Base-by-base conservation (phyloP, 2,888 invertebrate species). In the Atethmia centrago region DNA sequence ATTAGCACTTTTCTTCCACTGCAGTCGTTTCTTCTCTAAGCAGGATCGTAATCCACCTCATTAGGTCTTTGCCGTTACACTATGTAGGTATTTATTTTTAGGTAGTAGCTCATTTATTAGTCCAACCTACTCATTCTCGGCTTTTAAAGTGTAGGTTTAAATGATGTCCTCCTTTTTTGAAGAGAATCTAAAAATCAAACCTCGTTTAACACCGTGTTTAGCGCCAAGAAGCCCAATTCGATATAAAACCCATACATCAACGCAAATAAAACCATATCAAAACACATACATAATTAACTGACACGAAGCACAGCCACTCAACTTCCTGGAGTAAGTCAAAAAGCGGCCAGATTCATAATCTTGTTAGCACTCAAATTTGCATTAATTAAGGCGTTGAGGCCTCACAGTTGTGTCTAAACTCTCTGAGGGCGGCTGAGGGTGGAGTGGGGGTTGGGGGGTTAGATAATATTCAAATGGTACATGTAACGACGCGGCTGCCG, bases 401-500 rank as follows among this genome's bases (percentile, higher is more conserved):
- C 91, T 93, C 92, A 87, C 91, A 90, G 92, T 92, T 91, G 92
- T 92, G 91, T 94, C 94, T 95, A 94, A 95, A 94, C 94, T 94
- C 90, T 85, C 73, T 80, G 86, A 80, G 88, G 82, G 84, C 77
- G 84, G 83, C 66, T 61, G 83, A 86, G 78, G 85, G 71, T 25
- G 40, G 82, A 75, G 80, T 71, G 76, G 84, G 88, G 79, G 78
- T n/a, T 87, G 87, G 88, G 89, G 91, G 90, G 94, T 93, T 93
- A 95, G 96, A 95, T 96, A 96, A 96, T 96, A 96, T 96, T 96
- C 96, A 96, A 96, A 96, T 96, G 96, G 96, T 96, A 96, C 96
- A 96, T 95, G 95, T 96, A 96, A 96, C 95, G 95, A 93, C 90
- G 93, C 92, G 92, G 93, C 91, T 90, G 90, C 90, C 89, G 91